Percentiles rank a stretch among this genome's conserved stretches.
Evolutionary conservation across 2,888 invertebrate genomes (phyloP).

Genomic region (Entomobrya proxima): DNA sequence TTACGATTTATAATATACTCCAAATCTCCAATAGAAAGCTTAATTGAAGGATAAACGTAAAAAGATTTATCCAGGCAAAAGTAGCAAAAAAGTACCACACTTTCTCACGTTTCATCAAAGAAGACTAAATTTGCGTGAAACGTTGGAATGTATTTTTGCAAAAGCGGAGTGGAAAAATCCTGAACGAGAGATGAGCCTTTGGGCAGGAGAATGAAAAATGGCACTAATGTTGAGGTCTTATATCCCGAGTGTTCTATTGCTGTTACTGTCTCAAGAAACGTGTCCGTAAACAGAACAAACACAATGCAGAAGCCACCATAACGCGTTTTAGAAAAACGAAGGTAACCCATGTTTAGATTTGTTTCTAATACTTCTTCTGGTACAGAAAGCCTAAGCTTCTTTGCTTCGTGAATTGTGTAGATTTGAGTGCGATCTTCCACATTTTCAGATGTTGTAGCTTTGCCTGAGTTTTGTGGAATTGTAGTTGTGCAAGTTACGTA

Average conservation of each 20-base stretch:
- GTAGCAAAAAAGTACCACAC: not conserved
- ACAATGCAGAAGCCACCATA: not conserved
- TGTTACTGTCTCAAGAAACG: not conserved
- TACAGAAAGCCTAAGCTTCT: too few species aligned
- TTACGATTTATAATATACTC: too few species aligned
- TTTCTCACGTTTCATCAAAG: not conserved
- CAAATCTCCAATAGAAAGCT: too few species aligned
- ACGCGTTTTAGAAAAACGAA: not conserved
- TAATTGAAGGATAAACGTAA: not conserved
- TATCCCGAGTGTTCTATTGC: not conserved
- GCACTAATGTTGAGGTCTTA: not conserved
- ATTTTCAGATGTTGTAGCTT: too few species aligned
- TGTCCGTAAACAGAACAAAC: not conserved
- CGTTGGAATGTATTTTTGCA: not conserved
- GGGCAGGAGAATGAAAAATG: not conserved
- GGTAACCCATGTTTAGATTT: not conserved
- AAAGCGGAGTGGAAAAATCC: not conserved
- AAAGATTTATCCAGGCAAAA: not conserved
- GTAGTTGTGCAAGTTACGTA: too few species aligned
- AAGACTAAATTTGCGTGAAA: not conserved
- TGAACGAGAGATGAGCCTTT: not conserved
- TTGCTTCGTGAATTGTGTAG: too few species aligned
- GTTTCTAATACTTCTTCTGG: too few species aligned
- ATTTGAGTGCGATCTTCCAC: too few species aligned
- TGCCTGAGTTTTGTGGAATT: too few species aligned